Evolutionary conservation across 2,888 invertebrate species (phyloP), one percentile per base, ranked within the genome.

Genomic region (Aleiodes alternator): DNA sequence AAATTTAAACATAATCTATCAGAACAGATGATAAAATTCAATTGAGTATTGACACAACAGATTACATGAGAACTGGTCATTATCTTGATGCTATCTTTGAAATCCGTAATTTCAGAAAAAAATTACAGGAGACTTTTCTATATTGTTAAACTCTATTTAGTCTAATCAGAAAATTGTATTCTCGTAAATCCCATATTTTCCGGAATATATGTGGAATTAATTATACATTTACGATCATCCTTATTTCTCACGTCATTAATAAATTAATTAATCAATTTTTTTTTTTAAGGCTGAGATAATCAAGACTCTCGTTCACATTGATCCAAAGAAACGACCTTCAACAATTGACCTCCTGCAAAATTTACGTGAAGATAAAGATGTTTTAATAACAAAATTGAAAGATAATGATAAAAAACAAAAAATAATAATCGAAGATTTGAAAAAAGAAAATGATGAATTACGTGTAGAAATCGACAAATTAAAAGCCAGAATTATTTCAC

Each of bases 281-380:
- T 50, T 31, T 68, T 38, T 75, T 48, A 73, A 90, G 87, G 92
- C 92, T 0, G 91, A 92, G 73, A 91, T 94, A 59, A 92, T 94
- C 12, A 91, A 91, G 3, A 92, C 92, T 82, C 88, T 94, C 8
- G 91, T 94, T 0, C 90, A 91, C 73, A 86, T 90, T 53, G 90
- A 92, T 76, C 92, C 93, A 0, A 86, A 88, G 55, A 91, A 91
- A 73, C 90, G 94, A 43, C 92, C 94, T 0, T 92, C 93, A 70
- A 92, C 94, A 0, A 84, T 88, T 2, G 91, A 92, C 69, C 88
- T 94, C 1, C 84, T 94, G 53, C 90, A 91, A 76, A 90, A 92
- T 77, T 86, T 92, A 2, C 90, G 90, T 69, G 87, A 89, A 23
- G 86, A 92, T 0, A 90, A 91, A 4, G 91, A 92, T 74, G 57